Evolutionary conservation across 2,797 vertebrate species (phyloP), one percentile per base, ranked within the genome.

Genomic region (Tenualosa thibaudeaui): DNA sequence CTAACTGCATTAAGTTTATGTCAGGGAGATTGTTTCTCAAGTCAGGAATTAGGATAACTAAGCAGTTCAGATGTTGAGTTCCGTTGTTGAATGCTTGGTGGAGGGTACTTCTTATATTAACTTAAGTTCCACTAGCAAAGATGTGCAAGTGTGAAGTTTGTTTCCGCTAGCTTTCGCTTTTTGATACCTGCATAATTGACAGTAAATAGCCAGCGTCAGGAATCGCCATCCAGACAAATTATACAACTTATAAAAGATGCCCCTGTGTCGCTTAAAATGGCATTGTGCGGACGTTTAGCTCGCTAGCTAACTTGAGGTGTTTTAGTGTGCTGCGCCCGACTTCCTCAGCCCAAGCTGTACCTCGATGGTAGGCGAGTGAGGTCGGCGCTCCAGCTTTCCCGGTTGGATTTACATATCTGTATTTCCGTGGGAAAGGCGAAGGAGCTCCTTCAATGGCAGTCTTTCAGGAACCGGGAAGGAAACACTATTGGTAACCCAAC

Each of bases 351-450:
- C 13, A 17, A 13, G 31, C 31, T 75, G 68, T 6, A 75, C 31
- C 68, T 75, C 31, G 68, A 75, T 37, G 65, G 65, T 71, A 12
- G 26, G 31, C 12, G 24, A 31, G 24, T 24, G 62, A 71, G 65
- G 65, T 71, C 26, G 26, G 31, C 12, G 24, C 65, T 51, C n/a
- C 50, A 31, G 81, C 86, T 88, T 89, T 92, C 89, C 91, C 71
- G 81, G 62, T 90, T 88, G 92, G 92, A 94, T 95, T 94, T 94
- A 90, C 93, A 93, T 92, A 92, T 89, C 85, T 91, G 90, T 92
- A 91, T 95, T 95, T 95, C 93, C 93, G 93, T 93, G 91, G 91
- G 84, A 92, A 92, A 90, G 89, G 89, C 15, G 92, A 71, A 82
- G 51, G 26, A 68, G 85, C 4, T 75, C 50, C 88, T 81, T 88